A percentile compares a stretch with the other conserved stretches of the same genome.
phyloP scores from a whole-genome alignment of 1,140 invertebrate genomes.

The Achroia grisella region DNA sequence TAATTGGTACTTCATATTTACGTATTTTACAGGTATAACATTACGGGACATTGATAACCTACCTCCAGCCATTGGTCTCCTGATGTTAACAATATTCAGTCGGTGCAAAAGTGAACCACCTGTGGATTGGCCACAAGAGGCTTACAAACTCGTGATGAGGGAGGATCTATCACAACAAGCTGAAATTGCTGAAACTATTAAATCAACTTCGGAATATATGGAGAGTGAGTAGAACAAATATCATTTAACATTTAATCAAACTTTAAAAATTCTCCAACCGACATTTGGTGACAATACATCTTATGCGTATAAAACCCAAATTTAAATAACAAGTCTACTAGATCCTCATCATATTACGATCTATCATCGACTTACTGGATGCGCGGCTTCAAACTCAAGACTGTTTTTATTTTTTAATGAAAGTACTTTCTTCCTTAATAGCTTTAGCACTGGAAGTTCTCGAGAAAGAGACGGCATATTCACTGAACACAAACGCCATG shows the following conservation, averaged over 20 bases:
- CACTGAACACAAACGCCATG: conserved; percentile 13
- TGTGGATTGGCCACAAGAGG: conserved; percentile 82
- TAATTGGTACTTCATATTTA: neutral
- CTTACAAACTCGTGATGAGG: conserved; percentile 87
- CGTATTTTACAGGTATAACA: conserved; percentile 75
- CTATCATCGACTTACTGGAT: too few species aligned
- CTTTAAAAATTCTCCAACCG: too few species aligned
- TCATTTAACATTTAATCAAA: too few species aligned
- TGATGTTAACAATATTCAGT: conserved; percentile 84
- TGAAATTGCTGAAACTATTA: conserved; percentile 35
- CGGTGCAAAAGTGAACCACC: conserved; percentile 84
- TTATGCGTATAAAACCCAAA: too few species aligned
- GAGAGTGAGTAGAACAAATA: conserved; percentile 40
- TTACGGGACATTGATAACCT: conserved; percentile 82
- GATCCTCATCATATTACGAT: too few species aligned
- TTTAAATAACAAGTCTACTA: too few species aligned
- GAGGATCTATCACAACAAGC: conserved; percentile 82
- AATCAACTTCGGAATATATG: conserved; percentile 39
- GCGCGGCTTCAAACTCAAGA: too few species aligned
- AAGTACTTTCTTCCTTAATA: conserved; percentile 18
- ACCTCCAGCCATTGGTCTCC: conserved; percentile 83
- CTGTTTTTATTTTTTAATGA: too few species aligned
- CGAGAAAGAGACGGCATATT: conserved; percentile 57
- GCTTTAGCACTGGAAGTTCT: conserved; percentile 43
- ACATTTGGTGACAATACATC: too few species aligned